Percentiles rank a stretch among this genome's conserved stretches.
Conservation (phyloP, 1,140 invertebrate species). For the Drosophila pseudoobscura region DNA sequence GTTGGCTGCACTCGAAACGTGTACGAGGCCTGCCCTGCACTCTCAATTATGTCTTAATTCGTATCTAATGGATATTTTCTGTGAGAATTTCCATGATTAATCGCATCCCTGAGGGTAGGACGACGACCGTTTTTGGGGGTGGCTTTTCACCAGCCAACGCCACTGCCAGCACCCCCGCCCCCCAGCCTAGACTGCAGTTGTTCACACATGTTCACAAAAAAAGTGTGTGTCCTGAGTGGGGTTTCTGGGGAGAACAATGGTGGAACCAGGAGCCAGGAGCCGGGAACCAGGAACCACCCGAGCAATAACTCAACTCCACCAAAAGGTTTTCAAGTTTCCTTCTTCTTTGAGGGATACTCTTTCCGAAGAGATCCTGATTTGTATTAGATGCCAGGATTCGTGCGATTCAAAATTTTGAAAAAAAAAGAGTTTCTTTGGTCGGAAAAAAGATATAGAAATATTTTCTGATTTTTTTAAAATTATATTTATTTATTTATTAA, state of each 20-base stretch:
- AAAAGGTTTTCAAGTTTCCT: constrained; percentile 24
- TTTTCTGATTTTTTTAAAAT: too few species aligned
- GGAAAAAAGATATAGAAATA: too few species aligned
- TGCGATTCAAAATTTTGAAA: too few species aligned
- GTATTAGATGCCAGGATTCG: too few species aligned
- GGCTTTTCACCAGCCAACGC: constrained; percentile 8
- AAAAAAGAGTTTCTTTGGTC: too few species aligned
- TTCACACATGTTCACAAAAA: constrained; percentile 78
- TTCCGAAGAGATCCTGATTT: too few species aligned
- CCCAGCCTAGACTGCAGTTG: constrained; percentile 56
- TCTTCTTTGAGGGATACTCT: not conserved
- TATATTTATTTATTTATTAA: too few species aligned
- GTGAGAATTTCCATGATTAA: constrained; percentile 77
- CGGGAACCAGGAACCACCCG: constrained; percentile 21
- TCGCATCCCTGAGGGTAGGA: constrained; percentile 63
- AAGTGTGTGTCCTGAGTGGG: constrained; percentile 44
- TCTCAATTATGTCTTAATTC: constrained; percentile 83
- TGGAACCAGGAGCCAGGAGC: too few species aligned
- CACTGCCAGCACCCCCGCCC: too few species aligned
- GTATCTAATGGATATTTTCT: constrained; percentile 82
- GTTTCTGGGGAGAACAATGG: constrained; percentile 43
- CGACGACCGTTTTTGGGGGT: constrained; percentile 21
- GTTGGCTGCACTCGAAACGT: constrained; percentile 56
- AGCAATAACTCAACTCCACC: constrained; percentile 63
- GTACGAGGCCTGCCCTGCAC: constrained; percentile 58